phyloP scores from a whole-genome alignment of 2,113 vertebrate genomes.

The Podiceps cristatus region DNA sequence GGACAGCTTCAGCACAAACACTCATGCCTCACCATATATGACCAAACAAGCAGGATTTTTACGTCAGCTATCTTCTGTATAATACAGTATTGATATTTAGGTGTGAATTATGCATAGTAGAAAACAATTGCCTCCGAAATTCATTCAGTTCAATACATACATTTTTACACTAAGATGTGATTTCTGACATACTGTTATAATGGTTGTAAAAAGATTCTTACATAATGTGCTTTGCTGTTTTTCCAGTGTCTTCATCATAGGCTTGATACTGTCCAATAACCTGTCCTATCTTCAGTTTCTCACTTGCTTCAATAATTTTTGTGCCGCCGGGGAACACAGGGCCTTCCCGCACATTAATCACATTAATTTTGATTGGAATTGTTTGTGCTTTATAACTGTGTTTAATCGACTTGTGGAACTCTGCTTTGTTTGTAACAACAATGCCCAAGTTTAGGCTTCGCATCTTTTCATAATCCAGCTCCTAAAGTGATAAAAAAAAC shows the following conservation, averaged over 20 bases:
- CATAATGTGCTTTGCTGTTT: slow-evolving; percentile 46
- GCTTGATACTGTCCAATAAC: slow-evolving; percentile 79
- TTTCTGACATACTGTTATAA: background rate
- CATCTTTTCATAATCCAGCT: slow-evolving; percentile 78
- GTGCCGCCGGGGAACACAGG: slow-evolving; percentile 65
- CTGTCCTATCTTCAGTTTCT: slow-evolving; percentile 30
- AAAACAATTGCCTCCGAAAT: background rate
- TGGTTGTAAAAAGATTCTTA: slow-evolving; percentile 53
- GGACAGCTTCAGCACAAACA: background rate
- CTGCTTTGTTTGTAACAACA: slow-evolving; percentile 80
- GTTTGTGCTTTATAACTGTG: slow-evolving; percentile 45
- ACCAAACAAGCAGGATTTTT: background rate
- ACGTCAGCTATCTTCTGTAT: background rate
- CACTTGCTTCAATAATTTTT: slow-evolving; percentile 47
- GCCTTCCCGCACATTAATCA: slow-evolving; percentile 79
- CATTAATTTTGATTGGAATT: slow-evolving; percentile 78
- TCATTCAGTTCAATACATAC: background rate
- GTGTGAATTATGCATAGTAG: background rate
- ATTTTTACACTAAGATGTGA: background rate
- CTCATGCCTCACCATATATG: background rate
- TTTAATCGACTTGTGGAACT: slow-evolving; percentile 79
- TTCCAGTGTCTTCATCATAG: slow-evolving; percentile 76
- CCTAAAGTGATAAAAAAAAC: slow-evolving; percentile 48
- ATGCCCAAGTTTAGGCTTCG: slow-evolving; percentile 69
- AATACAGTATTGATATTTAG: background rate